Base-by-base conservation (phyloP, 2,888 invertebrate genomes). In the Heterodera filipjevi region DNA sequence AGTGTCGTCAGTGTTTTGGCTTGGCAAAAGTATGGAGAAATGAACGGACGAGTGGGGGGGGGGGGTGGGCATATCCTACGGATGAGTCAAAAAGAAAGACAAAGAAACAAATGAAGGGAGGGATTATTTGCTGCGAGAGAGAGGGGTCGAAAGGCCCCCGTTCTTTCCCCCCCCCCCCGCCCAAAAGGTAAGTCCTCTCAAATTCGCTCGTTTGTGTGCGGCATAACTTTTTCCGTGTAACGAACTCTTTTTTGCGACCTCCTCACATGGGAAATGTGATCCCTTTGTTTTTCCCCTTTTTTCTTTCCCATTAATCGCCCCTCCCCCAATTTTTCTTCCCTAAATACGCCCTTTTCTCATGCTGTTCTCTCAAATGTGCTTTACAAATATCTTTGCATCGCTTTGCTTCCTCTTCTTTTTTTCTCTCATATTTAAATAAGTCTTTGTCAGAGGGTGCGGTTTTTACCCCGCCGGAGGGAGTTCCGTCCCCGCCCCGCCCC, bases 1-100 rank as follows among this genome's bases (percentile, higher is more conserved):
- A 53, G 53, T 27, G 59, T 59, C 59, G 53, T 53, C 59, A 27
- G 59, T n/a, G 27, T 53, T 53, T 53, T 53, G 53, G 53, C 53
- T 22, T 22, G 27, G 49, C 8, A 49, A 49, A 49, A 19, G 16
- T 16, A 27, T 59, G 59, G 27, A 27, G 27, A 59, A 59, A 27
- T 3, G 59, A 59, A 59, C 59, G 59, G 59, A 3, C 5, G 49
- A 49, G 22, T 5, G n/a, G 27, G 5, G 59, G 22, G 19, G 27
- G 3, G n/a, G 8, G 2, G 8, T n/a, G n/a, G 8, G 59, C 19
- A 16, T 5, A 19, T 19, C 22, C 53, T 53, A n/a, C 8, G 22
- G 22, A 59, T n/a, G 22, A 6, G 22, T 12, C 12, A 6, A 39
- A 39, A 39, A 39, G 8, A 39, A 39, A 49, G 49, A 49, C 49